Base-by-base conservation (phyloP, 2,888 invertebrate species). In the Gymnosoma rotundatum region DNA sequence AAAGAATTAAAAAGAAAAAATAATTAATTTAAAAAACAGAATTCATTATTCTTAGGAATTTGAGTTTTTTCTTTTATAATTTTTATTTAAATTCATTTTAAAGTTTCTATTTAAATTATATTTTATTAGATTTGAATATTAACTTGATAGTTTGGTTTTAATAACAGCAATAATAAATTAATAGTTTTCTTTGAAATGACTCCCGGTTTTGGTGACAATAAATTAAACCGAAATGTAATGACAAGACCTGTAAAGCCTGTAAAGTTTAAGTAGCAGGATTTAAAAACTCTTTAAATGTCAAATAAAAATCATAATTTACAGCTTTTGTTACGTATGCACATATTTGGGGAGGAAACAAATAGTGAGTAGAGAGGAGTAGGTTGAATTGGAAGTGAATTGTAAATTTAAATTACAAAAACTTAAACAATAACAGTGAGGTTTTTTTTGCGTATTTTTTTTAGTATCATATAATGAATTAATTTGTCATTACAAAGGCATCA, bases 141-240 rank as follows among this genome's bases (percentile, higher is more conserved):
- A 38, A 56, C 56, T 21, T 38, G 16, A 58, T 25, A 42, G 50
- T 66, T 72, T 66, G 10, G 58, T 60, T 72, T 63, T 32, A 61
- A 48, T 70, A 56, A 52, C 50, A 52, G 25, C 38, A 60, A 52
- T n/a, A 42, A 42, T 45, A 54, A 63, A 78, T 25, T 38, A 42
- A 21, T 63, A 38, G 32, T 32, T 20, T 60, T 75, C 12, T 32
- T 16, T 36, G 56, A 52, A 38, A 50, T 38, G 56, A 56, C 56
- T 58, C 32, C 48, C 10, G 56, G 32, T 48, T 16, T 56, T 56
- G 20, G n/a, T 73, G 50, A 21, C 48, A 69, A 81, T 75, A 81
- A 69, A 81, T 74, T 63, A 63, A 45, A 18, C 12, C 3, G 25
- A 67, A 75, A 18, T 21, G 20, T 72, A 66, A 56, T 48, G 56